phyloP scores from a whole-genome alignment of 2,797 vertebrate species.

The Coccyzus lansbergi region DNA sequence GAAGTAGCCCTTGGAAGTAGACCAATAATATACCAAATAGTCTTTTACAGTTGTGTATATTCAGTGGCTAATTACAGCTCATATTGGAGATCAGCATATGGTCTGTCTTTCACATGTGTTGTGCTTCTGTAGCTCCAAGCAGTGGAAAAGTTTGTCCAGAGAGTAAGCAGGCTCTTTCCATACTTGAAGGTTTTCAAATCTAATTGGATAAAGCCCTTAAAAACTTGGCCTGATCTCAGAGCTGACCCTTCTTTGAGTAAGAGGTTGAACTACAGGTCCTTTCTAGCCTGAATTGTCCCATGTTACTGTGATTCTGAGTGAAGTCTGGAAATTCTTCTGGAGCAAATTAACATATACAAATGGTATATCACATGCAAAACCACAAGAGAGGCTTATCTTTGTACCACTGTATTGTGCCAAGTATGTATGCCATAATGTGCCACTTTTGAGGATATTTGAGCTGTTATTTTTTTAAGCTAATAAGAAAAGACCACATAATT shows the following conservation, averaged over 20 bases:
- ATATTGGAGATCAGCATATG: background rate
- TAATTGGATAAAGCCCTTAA: background rate
- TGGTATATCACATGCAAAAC: background rate
- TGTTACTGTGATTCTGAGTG: background rate
- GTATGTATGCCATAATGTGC: fast-evolving
- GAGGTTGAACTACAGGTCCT: background rate
- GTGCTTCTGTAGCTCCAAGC: background rate
- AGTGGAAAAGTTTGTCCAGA: background rate
- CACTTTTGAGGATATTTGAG: background rate
- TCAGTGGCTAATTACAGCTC: background rate
- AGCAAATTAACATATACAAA: background rate
- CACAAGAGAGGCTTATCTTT: background rate
- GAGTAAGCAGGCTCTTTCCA: background rate
- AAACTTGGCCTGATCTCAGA: background rate
- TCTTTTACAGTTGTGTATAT: background rate
- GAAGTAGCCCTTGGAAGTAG: background rate
- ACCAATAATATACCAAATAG: background rate
- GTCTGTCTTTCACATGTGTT: background rate
- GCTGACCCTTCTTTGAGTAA: background rate
- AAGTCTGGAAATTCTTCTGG: background rate
- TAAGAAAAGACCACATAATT: background rate
- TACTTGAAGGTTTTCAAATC: background rate
- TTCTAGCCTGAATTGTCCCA: background rate
- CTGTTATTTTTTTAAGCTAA: background rate
- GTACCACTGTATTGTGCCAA: background rate